A percentile compares a stretch with the other conserved stretches of the same genome.
These are phyloP conservation scores for Malaclemys terrapin DNA, from an alignment of 2,113 vertebrate species.

Conservation along the genomic window DNA sequence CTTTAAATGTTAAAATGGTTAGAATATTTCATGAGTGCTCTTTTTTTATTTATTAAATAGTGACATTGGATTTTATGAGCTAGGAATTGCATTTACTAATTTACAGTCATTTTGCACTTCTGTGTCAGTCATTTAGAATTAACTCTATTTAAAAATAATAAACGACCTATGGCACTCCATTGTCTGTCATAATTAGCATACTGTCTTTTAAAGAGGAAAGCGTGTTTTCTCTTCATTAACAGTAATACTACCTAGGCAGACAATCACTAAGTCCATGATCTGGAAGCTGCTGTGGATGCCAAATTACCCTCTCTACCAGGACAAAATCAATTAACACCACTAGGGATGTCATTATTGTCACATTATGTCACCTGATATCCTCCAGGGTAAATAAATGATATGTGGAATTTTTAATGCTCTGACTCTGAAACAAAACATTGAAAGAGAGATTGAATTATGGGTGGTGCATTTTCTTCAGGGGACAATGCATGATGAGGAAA, in stretches of 20 bases:
- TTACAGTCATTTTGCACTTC: conserved; percentile 73
- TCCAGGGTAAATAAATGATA: conserved; percentile 87
- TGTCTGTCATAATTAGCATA: conserved; percentile 82
- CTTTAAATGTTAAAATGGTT: conserved; percentile 60
- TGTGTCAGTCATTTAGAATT: conserved; percentile 71
- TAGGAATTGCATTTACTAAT: conserved; percentile 77
- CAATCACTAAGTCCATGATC: conserved; percentile 81
- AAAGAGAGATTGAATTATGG: conserved; percentile 22
- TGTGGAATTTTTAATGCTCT: conserved; percentile 81
- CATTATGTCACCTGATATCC: conserved; percentile 87
- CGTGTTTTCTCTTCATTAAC: conserved; percentile 88
- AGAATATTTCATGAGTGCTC: conserved; percentile 73
- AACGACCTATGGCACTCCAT: conserved; percentile 78
- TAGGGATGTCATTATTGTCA: conserved; percentile 89
- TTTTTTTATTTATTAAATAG: conserved; percentile 57
- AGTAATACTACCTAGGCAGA: conserved; percentile 83
- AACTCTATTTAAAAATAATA: conserved; percentile 80
- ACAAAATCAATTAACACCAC: conserved; percentile 91
- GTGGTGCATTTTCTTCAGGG: not conserved
- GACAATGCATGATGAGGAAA: not conserved
- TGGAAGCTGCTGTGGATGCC: conserved; percentile 78
- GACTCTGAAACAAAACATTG: conserved; percentile 48
- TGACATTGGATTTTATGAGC: conserved; percentile 75
- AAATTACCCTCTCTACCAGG: conserved; percentile 85
- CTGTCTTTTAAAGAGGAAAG: conserved; percentile 82